Evolutionary conservation across 2,113 vertebrate species (phyloP).

Genomic region (Candoia aspera): DNA sequence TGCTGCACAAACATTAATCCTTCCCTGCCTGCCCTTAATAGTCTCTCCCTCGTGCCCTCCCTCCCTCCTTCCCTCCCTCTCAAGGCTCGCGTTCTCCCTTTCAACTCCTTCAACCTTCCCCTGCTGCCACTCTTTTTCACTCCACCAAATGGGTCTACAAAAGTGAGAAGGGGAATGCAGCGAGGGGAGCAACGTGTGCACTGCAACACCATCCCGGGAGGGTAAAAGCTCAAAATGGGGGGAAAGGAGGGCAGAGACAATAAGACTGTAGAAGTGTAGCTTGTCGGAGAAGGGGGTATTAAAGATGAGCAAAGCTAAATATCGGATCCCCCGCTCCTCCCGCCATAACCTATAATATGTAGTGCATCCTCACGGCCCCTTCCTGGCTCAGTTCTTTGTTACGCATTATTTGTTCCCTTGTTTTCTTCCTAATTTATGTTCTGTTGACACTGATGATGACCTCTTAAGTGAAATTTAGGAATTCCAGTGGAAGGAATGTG

Average conservation of each 20-base stretch:
- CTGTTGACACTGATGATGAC: constrained; percentile 43
- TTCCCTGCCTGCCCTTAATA: constrained; percentile 38
- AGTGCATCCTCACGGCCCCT: constrained; percentile 52
- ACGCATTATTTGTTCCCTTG: background rate
- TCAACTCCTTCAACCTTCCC: constrained; percentile 44
- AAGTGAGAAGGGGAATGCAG: constrained; percentile 47
- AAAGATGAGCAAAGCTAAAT: constrained; percentile 34
- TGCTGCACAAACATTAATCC: constrained; percentile 56
- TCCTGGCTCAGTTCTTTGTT: constrained; percentile 40
- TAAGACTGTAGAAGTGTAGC: constrained; percentile 8
- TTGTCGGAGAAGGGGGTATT: constrained; percentile 7
- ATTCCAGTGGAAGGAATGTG: constrained; percentile 47
- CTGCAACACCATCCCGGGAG: constrained; percentile 60
- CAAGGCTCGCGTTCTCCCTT: constrained; percentile 30
- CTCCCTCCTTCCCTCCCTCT: background rate
- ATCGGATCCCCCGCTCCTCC: constrained; percentile 3
- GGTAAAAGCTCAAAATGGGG: constrained; percentile 41
- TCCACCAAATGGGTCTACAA: constrained; percentile 50
- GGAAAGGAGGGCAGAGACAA: constrained; percentile 38
- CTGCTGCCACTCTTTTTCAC: constrained; percentile 24
- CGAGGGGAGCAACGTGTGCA: constrained; percentile 59
- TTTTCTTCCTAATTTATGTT: constrained; percentile 1
- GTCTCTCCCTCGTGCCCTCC: constrained; percentile 29
- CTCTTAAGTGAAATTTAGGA: constrained; percentile 47
- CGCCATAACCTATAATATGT: constrained; percentile 9